Base-by-base conservation (phyloP, 2,113 vertebrate genomes). In the Meles meles region DNA sequence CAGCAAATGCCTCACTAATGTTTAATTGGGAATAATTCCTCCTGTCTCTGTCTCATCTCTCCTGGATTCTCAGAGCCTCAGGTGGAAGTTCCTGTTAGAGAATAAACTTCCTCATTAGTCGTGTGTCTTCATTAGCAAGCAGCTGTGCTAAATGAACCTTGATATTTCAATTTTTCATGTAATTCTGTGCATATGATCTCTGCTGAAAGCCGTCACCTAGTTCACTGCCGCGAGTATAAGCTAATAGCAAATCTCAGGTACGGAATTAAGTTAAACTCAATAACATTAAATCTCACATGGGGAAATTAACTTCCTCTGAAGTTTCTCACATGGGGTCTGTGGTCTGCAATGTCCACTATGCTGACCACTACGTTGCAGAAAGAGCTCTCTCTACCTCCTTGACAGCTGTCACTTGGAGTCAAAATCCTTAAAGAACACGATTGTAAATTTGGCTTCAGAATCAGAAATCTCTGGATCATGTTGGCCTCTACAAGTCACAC, bases 101-200 rank as follows among this genome's bases (percentile, higher is more conserved):
- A n/a, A 74, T 37, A 85, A 77, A 57, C 3, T 11, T 61, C 44
- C 63, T 86, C 67, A 80, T 91, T 77, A 95, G 77, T 34, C 21
- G 84, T 13, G 15, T 1, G 25, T 71, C 93, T 96, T 96, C 47
- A 74, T 93, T 94, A 98, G 65, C 71, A 84, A 91, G 87, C 86
- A 94, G 79, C 67, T 94, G 83, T 29, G 55, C 72, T 72, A 90
- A 86, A 91, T 34, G 89, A 93, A 90, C 92, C 14, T 34, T 94
- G 21, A 57, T 42, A 65, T 92, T 84, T 96, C 65, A 21, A 23
- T 52, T 97, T 97, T 97, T 92, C 17, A 49, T 23, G 17, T 52
- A 29, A 77, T 42, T 29, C 63, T 94, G 44, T 76, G 1, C 44
- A 4, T 91, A 47, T 57, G 44, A 57, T 25, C 65, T 88, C 90